Evolutionary conservation across 2,113 vertebrate species (phyloP), one percentile per base, ranked within the genome.

Genomic region (Pelobates fuscus): DNA sequence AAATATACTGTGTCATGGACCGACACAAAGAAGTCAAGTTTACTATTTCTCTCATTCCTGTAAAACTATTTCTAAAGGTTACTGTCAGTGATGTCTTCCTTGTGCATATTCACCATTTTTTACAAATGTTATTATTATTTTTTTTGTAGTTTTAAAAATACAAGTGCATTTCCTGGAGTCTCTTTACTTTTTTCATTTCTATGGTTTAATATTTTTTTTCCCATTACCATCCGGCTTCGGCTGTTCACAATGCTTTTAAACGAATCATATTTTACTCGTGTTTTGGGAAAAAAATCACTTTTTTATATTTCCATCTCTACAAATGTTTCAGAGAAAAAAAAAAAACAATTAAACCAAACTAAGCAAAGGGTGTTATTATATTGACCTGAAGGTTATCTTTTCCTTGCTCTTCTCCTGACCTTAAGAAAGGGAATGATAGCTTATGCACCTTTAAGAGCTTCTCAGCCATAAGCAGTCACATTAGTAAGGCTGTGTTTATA

Each of bases 401-500:
- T 80, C 80, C 82, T 83, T 80, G 78, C 78, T 21, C 75, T 37
- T 78, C 77, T 58, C 1, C 70, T 87, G 86, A 88, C 86, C 84
- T 84, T 70, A 84, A 75, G 80, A 67, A 79, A 30, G 78, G 85
- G 70, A 81, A 84, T 87, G 80, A 79, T 62, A 78, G 81, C 79
- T 77, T 0, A 0, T 77, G 78, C 81, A 73, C 79, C 79, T 81
- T 84, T 89, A 84, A 88, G 71, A 82, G 86, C 83, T 74, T 64
- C 84, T 84, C 46, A 67, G 43, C 70, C 67, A 79, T 86, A 80
- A 81, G 81, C 81, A 79, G 77, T 79, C 44, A 61, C 78, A 77
- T 79, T 84, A 84, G 87, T 83, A 82, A 81, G 84, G 82, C 87
- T 20, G 77, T 79, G 79, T 77, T 82, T 85, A 81, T 83, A 71